Percentiles rank a stretch among this genome's conserved stretches.
Conservation (phyloP, 2,888 invertebrate species). For the Aplocera efformata region DNA sequence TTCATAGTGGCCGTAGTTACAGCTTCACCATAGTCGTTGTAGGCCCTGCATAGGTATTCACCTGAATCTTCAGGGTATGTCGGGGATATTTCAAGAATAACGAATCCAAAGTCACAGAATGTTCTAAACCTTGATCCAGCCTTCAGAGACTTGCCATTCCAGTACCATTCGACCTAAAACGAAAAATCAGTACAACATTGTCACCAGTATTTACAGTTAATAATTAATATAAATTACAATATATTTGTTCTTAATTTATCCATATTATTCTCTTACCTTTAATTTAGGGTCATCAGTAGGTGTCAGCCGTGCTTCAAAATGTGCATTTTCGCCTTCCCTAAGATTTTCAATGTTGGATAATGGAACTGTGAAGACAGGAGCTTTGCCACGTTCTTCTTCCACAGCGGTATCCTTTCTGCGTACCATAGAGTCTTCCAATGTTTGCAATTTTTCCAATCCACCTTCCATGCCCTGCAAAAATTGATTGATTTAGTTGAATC, state of each 20-base stretch:
- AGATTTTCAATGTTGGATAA: constrained; percentile 92
- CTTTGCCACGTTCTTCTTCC: constrained; percentile 89
- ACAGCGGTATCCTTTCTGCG: constrained; percentile 86
- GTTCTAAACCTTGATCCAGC: constrained; percentile 96
- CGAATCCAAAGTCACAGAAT: constrained; percentile 98
- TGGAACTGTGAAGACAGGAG: constrained; percentile 94
- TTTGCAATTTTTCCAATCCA: constrained; percentile 95
- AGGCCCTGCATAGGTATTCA: constrained; percentile 93
- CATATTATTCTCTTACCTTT: constrained; percentile 70
- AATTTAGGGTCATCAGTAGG: constrained; percentile 95
- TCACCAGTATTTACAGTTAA: too few species aligned
- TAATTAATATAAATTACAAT: too few species aligned
- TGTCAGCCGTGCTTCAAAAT: constrained; percentile 93
- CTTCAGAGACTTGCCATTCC: constrained; percentile 93
- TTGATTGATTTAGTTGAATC: constrained; percentile 2
- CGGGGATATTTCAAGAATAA: constrained; percentile 97
- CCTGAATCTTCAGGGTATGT: constrained; percentile 98
- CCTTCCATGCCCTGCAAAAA: constrained; percentile 92
- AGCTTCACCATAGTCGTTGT: constrained; percentile 94
- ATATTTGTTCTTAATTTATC: too few species aligned
- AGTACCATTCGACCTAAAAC: constrained; percentile 93
- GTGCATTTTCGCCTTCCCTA: constrained; percentile 94
- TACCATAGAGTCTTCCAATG: constrained; percentile 93
- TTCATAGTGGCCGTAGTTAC: constrained; percentile 94
- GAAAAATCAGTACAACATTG: too few species aligned